Evolutionary conservation across 2,888 invertebrate species (phyloP), one percentile per base, ranked within the genome.

Genomic region (Chironomus tentans): DNA sequence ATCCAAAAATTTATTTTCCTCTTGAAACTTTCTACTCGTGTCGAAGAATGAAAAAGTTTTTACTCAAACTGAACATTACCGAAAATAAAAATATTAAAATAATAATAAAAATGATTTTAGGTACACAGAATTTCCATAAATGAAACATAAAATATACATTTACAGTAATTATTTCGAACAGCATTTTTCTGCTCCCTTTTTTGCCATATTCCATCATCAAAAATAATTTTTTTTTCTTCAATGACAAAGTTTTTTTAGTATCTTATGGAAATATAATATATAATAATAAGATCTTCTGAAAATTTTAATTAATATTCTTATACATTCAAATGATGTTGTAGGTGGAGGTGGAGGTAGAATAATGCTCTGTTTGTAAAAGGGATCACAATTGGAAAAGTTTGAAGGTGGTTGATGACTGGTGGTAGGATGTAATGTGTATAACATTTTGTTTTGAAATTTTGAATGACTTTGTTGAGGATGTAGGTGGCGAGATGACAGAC

Each of bases 131-230:
- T 68, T 68, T 68, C 68, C 68, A 68, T 68, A 68, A 68, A 38
- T 46, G 68, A 68, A 68, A 68, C 68, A 68, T 68, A 68, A 68
- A 68, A 68, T 68, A 28, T 68, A 28, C 68, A 68, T 68, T 68
- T 68, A 38, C 68, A 68, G 68, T 68, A 68, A 68, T 68, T 68
- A 68, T 68, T 38, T 46, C 38, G 13, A 65, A 22, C 65, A 12
- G 13, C 62, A 65, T 12, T 28, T 50, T 65, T 65, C 24, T 21
- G 21, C 65, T 21, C 65, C 22, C 65, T 13, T 56, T 50, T 50
- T 15, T 56, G 38, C 56, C n/a, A 56, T n/a, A n/a, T 18, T 56
- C 18, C 18, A 56, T 56, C 56, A 56, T 56, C 56, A 56, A 18
- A 56, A 18, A 18, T 13, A 18, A 4, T 10, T 3, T 12, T 65